phyloP scores from a whole-genome alignment of 64 coral and sea anemone species.

The Pachyseris speciosa region DNA sequence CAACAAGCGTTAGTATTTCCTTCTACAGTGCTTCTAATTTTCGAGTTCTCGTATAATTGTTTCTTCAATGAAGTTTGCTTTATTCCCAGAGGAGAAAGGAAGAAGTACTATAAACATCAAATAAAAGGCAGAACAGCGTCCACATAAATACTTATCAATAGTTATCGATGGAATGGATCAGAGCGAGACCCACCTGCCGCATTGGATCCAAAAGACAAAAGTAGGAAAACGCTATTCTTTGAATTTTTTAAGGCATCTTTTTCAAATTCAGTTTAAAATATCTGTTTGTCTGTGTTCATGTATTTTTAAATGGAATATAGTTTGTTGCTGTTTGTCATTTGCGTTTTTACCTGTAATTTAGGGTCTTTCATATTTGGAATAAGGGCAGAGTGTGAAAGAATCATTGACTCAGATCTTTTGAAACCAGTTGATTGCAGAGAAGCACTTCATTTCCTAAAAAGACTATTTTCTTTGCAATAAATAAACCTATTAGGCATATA shows the following conservation, averaged over 20 bases:
- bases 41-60: neutral
- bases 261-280: neutral
- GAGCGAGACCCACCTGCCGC: conserved; percentile 43
- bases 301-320: neutral
- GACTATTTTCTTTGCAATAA: neutral
- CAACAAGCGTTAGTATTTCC: conserved; percentile 56
- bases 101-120: conserved; percentile 76
- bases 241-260: neutral
- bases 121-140: conserved; percentile 54
- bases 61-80: neutral
- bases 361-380: neutral
- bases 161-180: conserved; percentile 80
- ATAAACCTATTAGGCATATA: too few species aligned
- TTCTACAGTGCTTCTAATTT: neutral
- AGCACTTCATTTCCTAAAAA: neutral
- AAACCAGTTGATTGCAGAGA: neutral
- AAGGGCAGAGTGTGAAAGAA: too few species aligned
- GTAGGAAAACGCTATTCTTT: neutral
- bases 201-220: conserved; percentile 65
- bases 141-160: conserved; percentile 56
- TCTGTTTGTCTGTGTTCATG: neutral
- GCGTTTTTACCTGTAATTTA: neutral
- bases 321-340: neutral
- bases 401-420: too few species aligned
- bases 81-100: conserved; percentile 50